Evolutionary conservation across 2,888 invertebrate genomes (phyloP), one percentile per base, ranked within the genome.

Genomic region (Pherbina coryleti): DNA sequence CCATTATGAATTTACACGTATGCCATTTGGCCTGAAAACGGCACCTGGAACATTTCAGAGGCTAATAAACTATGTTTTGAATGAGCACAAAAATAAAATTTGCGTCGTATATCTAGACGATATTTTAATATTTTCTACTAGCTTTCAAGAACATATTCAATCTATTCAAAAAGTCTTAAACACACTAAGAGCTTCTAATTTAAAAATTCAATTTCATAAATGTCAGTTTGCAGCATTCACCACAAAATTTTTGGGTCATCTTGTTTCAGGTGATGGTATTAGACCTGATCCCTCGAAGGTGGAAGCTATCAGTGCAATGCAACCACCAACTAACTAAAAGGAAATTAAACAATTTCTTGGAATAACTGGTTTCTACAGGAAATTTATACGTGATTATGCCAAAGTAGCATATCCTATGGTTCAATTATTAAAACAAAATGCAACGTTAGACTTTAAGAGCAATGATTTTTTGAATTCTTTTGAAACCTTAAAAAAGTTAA

Each of bases 1-100:
- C 3, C 80, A 81, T 44, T 81, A 79, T 37, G 81, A 83, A 55
- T 82, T 79, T 49, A 14, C 79, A 1, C 62, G 82, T 14, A 82
- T 81, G 82, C 80, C 81, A 28, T 77, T 77, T 64, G 77, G 77
- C 11, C 67, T 76, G 3, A 76, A 64, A 70, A 80, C 78, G 62
- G 78, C 79, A 7, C 71, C 77, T 8, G 67, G 37, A 25, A 78
- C 75, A 31, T 79, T 79, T 9, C 77, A 80, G 57, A 60, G 78
- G 19, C n/a, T n/a, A n/a, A n/a, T n/a, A n/a, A n/a, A n/a, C n/a
- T n/a, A n/a, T n/a, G n/a, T n/a, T n/a, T n/a, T n/a, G n/a, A n/a
- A n/a, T n/a, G n/a, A n/a, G n/a, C n/a, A n/a, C n/a, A n/a, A n/a
- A n/a, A n/a, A n/a, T n/a, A n/a, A n/a, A n/a, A n/a, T n/a, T n/a